phyloP scores from a whole-genome alignment of 2,797 vertebrate species.

The Oreortyx pictus region DNA sequence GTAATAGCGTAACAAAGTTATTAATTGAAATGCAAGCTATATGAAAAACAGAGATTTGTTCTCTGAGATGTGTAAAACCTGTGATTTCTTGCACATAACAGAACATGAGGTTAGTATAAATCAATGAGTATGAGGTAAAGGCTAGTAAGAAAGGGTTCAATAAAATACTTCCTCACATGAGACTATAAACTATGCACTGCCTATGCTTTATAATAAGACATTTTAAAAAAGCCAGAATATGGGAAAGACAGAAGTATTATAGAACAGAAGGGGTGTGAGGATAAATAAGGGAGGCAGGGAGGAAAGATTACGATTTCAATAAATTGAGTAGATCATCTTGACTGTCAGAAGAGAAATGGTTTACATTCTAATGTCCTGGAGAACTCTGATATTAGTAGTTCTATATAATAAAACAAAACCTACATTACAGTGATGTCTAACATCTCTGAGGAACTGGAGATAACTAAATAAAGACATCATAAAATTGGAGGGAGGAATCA shows the following conservation, averaged over 20 bases:
- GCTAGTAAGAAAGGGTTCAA: neutral
- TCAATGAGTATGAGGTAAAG: neutral
- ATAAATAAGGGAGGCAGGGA: conserved; percentile 57
- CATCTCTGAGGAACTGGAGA: neutral
- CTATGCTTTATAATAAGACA: neutral
- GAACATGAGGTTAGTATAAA: neutral
- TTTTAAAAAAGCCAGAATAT: neutral
- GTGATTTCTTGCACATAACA: neutral
- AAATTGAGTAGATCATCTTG: neutral
- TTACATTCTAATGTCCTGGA: neutral
- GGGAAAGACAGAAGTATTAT: neutral
- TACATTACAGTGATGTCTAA: neutral
- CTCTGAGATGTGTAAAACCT: neutral
- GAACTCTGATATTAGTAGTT: neutral
- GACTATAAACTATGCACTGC: neutral
- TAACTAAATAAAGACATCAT: neutral
- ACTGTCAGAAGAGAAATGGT: neutral
- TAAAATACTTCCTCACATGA: neutral
- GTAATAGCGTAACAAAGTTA: neutral
- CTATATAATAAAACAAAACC: neutral
- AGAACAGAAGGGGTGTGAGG: conserved; percentile 54
- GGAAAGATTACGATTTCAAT: neutral
- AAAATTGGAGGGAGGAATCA: neutral
- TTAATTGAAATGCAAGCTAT: neutral
- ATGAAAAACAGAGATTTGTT: neutral